Base-by-base conservation (phyloP, 2,888 invertebrate species). In the Cheilosia variabilis region DNA sequence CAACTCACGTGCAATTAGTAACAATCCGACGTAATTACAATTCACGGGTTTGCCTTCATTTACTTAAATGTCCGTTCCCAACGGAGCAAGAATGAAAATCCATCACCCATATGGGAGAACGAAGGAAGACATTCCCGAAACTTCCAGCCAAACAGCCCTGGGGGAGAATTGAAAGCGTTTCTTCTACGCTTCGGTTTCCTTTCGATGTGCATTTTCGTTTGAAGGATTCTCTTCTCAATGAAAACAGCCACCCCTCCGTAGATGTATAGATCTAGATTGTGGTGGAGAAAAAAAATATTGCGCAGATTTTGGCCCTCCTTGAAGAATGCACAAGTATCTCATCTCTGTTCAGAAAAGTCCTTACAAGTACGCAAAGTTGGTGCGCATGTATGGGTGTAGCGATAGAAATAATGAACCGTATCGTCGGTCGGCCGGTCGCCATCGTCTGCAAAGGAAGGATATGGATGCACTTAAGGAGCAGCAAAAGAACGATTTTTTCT, bases 401-500 rank as follows among this genome's bases (percentile, higher is more conserved):
- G 43, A 68, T 55, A 37, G 47, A 43, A 22, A 75, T 76, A 80
- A 84, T 69, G 71, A 75, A 84, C 57, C 52, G 34, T 31, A 6
- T 6, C 27, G 0, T 1, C 2, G 22, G 31, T 31, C 31, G 31
- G 9, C 9, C 9, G 31, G 31, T 62, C 69, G 55, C 24, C 37
- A 66, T 57, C 62, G 82, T 81, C 86, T 80, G 68, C 57, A 50
- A 71, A 86, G 81, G 81, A 81, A 81, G 81, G 86, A 86, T 81
- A 77, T 81, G 86, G 86, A 34, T 86, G 72, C 81, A 86, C 86
- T 86, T 86, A 86, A 81, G 86, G 66, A 80, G 71, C 80, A 80
- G 76, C 66, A 76, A 80, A 82, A 73, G 79, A 75, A 75, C 45
- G 80, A 77, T 77, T 77, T 60, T 73, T 81, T 66, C 71, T 57